These are phyloP conservation scores for Axinella damicornis DNA, from an alignment of 37 sponge, comb jelly and placozoan genomes.

Conservation along the genomic window DNA sequence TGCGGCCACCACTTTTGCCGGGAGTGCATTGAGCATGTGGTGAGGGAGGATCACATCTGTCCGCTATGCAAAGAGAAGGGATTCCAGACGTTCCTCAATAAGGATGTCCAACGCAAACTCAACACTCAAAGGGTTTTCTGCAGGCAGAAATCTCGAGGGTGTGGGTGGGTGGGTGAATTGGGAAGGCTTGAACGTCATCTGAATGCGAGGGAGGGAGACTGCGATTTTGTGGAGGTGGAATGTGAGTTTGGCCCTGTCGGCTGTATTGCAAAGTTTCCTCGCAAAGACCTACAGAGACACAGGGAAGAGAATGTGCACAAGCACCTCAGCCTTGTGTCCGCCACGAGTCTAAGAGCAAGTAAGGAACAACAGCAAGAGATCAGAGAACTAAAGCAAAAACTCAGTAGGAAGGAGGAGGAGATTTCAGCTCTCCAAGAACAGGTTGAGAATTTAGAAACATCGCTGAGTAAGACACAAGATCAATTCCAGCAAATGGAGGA, in stretches of 20 bases:
- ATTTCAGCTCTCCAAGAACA: too few species aligned
- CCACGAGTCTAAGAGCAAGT: too few species aligned
- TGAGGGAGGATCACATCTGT: slow-evolving; percentile 16
- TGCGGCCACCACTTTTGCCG: slow-evolving; percentile 66
- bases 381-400: too few species aligned
- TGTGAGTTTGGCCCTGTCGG: neutral
- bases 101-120: slow-evolving; percentile 16
- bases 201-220: neutral
- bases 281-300: slow-evolving; percentile 8
- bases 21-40: slow-evolving; percentile 4
- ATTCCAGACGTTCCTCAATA: slow-evolving; percentile 37
- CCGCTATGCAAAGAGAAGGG: slow-evolving; percentile 42
- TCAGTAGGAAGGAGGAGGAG: too few species aligned
- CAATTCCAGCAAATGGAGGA: too few species aligned
- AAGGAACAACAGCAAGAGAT: too few species aligned
- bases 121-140: slow-evolving; percentile 32
- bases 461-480: too few species aligned
- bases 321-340: too few species aligned
- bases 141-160: slow-evolving; percentile 15
- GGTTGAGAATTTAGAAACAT: too few species aligned
- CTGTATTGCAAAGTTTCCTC: neutral
- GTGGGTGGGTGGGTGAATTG: slow-evolving; percentile 59
- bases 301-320: too few species aligned
- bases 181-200: slow-evolving; percentile 32
- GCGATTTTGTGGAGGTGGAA: neutral